Evolutionary conservation across 2,797 vertebrate genomes (phyloP), one percentile per base, ranked within the genome.

Genomic region (Simalia tracyae): DNA sequence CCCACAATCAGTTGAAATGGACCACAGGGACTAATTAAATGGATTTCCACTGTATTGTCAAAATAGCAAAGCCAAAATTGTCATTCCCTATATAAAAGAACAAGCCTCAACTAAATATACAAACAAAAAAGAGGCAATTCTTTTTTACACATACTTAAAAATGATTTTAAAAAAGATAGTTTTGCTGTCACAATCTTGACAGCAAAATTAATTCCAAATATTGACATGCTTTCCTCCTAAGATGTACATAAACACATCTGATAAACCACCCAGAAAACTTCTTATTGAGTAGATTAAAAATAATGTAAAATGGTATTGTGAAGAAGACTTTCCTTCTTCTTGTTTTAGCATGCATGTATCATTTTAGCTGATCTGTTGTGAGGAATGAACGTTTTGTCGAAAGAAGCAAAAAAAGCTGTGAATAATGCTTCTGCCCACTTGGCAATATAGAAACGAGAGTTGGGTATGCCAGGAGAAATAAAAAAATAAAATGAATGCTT

Each of bases 51-150:
- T 88, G 61, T 9, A 10, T 24, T 81, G 66, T 50, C 36, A 76
- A 93, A 89, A 85, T 0, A 0, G 60, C 92, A 88, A 91, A 92
- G 91, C 91, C 86, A 89, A 89, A 60, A 92, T 92, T 76, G 93
- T 92, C 91, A 81, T 57, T 92, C 92, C 94, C 88, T 92, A 22
- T 17, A 86, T 59, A 59, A n/a, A 87, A 60, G 7, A 22, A 57
- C 17, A 46, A 87, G 15, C 24, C 36, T 22, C 54, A 36, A 9
- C 8, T 60, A 63, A 50, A 17, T 5, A 3, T 19, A 57, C 7
- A 81, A 11, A 72, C 36, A 87, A 26, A 24, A 72, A 76, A 54
- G n/a, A 5, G 42, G 3, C 63, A 5, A 36, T 2, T 2, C 28
- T 61, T 84, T 22, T 28, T 87, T 17, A 11, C 12, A 54, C 12